Evolutionary conservation across 1,140 invertebrate genomes (phyloP), one percentile per base, ranked within the genome.

Genomic region (Adelges cooleyi): DNA sequence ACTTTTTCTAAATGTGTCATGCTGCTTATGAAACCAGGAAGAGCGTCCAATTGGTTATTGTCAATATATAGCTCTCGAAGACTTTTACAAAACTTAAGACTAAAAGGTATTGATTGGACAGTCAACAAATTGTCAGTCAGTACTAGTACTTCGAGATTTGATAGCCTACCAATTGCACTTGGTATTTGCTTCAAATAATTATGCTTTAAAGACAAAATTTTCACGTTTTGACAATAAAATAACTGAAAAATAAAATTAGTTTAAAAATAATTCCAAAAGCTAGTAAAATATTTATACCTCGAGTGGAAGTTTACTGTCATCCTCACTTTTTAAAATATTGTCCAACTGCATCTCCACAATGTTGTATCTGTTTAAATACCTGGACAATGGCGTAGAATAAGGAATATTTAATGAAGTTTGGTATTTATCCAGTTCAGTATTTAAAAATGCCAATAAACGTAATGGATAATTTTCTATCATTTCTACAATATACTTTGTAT

Each of bases 71-170:
- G 67, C 8, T 75, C 75, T 40, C 66, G 72, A 1, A 79, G 68
- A 20, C 71, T 71, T 9, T 18, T 65, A 67, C 77, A 79, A 70
- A 78, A 79, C 2, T 71, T 74, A 15, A 80, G 68, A n/a, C 75
- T 76, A 69, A 72, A 77, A 1, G 78, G 79, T 48, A 80, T 73
- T n/a, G 78, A 77, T 25, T 75, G 71, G 40, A 78, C 77, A 54
- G 77, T 73, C 13, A 80, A 72, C 54, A 74, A 74, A 67, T 80
- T 80, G 66, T 79, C 77, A 38, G 79, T 79, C 18, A 80, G 70
- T 13, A 74, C 73, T n/a, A 80, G 70, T 65, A 74, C 73, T 70
- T 78, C 73, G 10, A 80, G 70, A 17, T 74, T 73, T 29, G 71
- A 65, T 65, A 80, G 71, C 18, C 75, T 72, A 6, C 78, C 79